phyloP scores from a whole-genome alignment of 2,888 invertebrate genomes.

The Encarsia formosa region DNA sequence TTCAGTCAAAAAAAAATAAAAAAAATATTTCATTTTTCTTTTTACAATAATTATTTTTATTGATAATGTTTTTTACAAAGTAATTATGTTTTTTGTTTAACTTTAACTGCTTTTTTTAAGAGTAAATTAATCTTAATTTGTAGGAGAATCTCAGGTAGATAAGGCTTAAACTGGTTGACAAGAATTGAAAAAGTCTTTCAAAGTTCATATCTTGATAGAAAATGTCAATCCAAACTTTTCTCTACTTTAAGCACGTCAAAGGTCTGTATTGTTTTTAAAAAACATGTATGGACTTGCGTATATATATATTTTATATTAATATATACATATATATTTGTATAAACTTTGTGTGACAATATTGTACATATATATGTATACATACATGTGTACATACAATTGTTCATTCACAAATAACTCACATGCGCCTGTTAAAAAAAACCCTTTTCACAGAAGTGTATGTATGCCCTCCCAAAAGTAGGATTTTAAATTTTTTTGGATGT shows the following conservation, averaged over 20 bases:
- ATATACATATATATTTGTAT: conserved; percentile 30
- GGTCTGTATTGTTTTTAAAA: conserved; percentile 18
- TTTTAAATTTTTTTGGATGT: conserved; percentile 37
- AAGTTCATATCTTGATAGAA: conserved; percentile 17
- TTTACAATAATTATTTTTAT: too few relatives aligned
- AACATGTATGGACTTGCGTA: conserved; percentile 31
- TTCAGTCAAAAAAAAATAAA: too few relatives aligned
- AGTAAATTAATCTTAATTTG: too few relatives aligned
- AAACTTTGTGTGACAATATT: conserved; percentile 6
- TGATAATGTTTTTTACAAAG: too few relatives aligned
- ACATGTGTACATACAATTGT: conserved; percentile 44
- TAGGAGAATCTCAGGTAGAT: conserved; percentile 23
- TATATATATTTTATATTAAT: too few relatives aligned
- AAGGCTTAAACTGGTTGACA: conserved; percentile 23
- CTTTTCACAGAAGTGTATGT: conserved; percentile 33
- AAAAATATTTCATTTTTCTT: too few relatives aligned
- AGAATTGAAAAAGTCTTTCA: conserved; percentile 5
- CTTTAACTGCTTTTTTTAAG: too few relatives aligned
- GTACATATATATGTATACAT: conserved; percentile 33
- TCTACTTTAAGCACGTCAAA: conserved; percentile 20
- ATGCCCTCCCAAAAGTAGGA: conserved; percentile 39
- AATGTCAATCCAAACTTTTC: conserved; percentile 21
- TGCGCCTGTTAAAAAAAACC: conserved; percentile 40
- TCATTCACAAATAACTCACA: conserved; percentile 45
- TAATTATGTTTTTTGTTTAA: too few relatives aligned